Conservation (phyloP, 2,797 vertebrate genomes). For the Malacoctenus gilli region DNA sequence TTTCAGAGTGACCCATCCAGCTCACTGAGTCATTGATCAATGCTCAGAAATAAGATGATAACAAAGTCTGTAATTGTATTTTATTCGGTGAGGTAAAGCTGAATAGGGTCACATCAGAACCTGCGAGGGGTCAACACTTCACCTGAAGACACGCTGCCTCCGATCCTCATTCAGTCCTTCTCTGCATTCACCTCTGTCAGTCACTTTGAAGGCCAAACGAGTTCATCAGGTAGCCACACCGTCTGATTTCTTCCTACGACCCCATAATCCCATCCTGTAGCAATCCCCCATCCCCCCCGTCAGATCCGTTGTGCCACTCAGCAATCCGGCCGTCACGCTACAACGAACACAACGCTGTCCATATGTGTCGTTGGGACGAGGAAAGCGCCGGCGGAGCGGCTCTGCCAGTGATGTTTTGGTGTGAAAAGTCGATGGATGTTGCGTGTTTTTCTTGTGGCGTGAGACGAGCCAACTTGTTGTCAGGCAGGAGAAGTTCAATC, state of each 20-base stretch:
- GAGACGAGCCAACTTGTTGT: conserved; percentile 74
- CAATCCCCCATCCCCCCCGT: conserved; percentile 52
- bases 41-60: too few relatives aligned
- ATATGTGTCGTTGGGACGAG: conserved; percentile 78
- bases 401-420: conserved; percentile 77
- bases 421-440: conserved; percentile 72
- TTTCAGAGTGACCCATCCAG: too few relatives aligned
- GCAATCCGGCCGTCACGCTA: conserved; percentile 55
- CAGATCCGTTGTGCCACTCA: conserved; percentile 51
- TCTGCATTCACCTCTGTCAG: conserved; percentile 44
- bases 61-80: too few relatives aligned
- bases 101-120: too few relatives aligned
- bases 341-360: conserved; percentile 72
- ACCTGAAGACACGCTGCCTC: too few relatives aligned
- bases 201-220: conserved; percentile 38
- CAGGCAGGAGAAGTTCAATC: conserved; percentile 72
- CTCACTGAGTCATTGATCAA: too few relatives aligned
- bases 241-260: conserved; percentile 42
- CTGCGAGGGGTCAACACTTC: conserved; percentile 32
- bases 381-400: conserved; percentile 72
- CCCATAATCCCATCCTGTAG: conserved; percentile 44
- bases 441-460: conserved; percentile 78
- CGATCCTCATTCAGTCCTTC: too few relatives aligned
- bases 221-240: conserved; percentile 55
- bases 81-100: too few relatives aligned